A percentile compares a stretch with the other conserved stretches of the same genome.
Evolutionary conservation across 2,797 vertebrate species (phyloP).

Genomic region (Helicolenus hilgendorfi): DNA sequence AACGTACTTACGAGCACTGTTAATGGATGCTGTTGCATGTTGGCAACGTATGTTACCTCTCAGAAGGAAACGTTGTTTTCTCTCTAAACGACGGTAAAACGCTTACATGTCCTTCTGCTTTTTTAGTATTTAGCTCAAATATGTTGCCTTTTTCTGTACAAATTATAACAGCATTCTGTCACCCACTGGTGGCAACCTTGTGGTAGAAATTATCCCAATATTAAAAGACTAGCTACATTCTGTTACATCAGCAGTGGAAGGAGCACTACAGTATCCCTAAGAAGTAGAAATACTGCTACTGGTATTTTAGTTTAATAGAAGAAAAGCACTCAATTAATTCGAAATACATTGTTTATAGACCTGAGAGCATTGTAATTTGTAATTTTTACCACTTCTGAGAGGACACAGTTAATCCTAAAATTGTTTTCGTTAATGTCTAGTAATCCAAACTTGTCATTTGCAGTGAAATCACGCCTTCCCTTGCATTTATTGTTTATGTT

Average conservation of each 20-base stretch:
- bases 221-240: not conserved
- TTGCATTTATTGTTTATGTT: not conserved
- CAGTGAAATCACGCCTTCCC: not conserved
- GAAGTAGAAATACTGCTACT: not conserved
- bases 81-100: no score
- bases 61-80: not conserved
- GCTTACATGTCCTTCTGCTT: not conserved
- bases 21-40: not conserved
- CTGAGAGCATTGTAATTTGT: not conserved
- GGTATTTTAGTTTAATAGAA: not conserved
- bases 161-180: not conserved
- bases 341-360: no score
- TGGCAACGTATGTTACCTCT: not conserved
- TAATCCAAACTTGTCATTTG: not conserved
- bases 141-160: not conserved
- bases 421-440: no score
- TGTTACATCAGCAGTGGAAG: not conserved
- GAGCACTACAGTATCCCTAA: not conserved
- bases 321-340: no score
- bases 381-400: not conserved
- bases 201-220: not conserved
- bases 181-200: constrained; percentile 19
- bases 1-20: not conserved
- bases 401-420: not conserved
- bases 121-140: not conserved